phyloP scores from a whole-genome alignment of 2,113 vertebrate species.

The Mionectes macconnelli region DNA sequence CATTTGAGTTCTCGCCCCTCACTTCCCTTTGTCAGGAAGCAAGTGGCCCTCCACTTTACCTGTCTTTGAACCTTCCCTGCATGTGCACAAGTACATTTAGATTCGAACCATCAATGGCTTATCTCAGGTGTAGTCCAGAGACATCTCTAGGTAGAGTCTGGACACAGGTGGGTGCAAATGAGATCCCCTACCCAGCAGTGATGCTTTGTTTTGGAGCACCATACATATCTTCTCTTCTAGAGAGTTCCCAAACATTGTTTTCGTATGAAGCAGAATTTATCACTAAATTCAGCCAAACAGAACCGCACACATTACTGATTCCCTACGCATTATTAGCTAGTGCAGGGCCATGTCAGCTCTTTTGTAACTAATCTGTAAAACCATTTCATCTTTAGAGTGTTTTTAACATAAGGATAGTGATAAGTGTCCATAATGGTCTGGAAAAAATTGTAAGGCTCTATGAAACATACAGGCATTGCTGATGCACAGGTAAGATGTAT shows the following conservation, averaged over 20 bases:
- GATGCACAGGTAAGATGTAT: not conserved
- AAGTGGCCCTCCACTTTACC: not conserved
- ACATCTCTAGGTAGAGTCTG: not conserved
- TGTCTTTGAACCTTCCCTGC: not conserved
- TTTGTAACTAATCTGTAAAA: not conserved
- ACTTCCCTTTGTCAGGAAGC: not conserved
- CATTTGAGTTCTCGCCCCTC: not conserved
- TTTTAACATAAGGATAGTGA: not conserved
- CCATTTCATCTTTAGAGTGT: not conserved
- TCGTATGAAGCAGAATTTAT: not conserved
- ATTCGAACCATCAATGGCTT: not conserved
- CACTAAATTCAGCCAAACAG: not conserved
- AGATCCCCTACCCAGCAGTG: not conserved
- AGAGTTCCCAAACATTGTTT: not conserved
- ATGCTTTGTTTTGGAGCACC: not conserved
- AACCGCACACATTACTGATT: not conserved
- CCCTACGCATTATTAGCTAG: not conserved
- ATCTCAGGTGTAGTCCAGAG: not conserved
- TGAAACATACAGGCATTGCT: not conserved
- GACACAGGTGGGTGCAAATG: not conserved
- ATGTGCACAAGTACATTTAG: not conserved
- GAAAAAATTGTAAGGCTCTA: not conserved
- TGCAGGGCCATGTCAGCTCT: not conserved
- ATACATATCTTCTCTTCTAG: not conserved
- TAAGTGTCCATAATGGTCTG: not conserved